These are phyloP conservation scores for Idris sp. DNA, from an alignment of 1,140 invertebrate species.

Conservation along the genomic window DNA sequence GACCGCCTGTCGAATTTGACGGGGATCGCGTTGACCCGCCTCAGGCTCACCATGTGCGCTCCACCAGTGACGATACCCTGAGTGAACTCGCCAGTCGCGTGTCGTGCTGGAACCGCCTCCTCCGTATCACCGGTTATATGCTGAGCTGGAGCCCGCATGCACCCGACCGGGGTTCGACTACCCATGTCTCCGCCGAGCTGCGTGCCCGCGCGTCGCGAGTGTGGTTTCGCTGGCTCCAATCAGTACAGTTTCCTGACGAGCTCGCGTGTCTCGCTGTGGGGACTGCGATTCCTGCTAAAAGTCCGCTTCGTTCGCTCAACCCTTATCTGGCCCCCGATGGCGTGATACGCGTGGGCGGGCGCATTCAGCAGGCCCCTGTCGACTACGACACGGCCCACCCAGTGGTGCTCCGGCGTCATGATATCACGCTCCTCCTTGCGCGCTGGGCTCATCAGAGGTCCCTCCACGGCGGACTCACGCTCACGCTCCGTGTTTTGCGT, in stretches of 20 bases:
- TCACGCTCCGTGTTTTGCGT: not conserved
- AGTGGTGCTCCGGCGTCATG: not conserved
- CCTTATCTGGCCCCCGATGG: not conserved
- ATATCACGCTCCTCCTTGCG: not conserved
- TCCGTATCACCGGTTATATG: too few relatives aligned
- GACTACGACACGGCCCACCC: not conserved
- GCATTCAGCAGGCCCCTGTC: not conserved
- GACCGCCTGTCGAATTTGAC: too few relatives aligned
- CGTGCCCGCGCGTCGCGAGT: not conserved
- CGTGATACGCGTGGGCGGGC: conserved; percentile 2
- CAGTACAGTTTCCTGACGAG: not conserved
- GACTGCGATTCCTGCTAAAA: not conserved
- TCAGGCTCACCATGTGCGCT: too few relatives aligned
- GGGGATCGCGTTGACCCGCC: not conserved
- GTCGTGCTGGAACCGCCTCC: too few relatives aligned
- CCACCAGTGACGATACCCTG: too few relatives aligned
- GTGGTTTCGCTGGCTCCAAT: conserved; percentile 4
- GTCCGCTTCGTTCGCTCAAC: not conserved
- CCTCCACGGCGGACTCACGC: not conserved
- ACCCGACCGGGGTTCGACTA: too few relatives aligned
- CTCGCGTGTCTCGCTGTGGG: not conserved
- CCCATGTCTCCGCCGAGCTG: too few relatives aligned
- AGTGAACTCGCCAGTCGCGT: too few relatives aligned
- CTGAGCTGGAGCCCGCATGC: too few relatives aligned
- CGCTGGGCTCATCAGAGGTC: not conserved